Base-by-base conservation (phyloP, 2,888 invertebrate species). In the Scaptomyza flava region DNA sequence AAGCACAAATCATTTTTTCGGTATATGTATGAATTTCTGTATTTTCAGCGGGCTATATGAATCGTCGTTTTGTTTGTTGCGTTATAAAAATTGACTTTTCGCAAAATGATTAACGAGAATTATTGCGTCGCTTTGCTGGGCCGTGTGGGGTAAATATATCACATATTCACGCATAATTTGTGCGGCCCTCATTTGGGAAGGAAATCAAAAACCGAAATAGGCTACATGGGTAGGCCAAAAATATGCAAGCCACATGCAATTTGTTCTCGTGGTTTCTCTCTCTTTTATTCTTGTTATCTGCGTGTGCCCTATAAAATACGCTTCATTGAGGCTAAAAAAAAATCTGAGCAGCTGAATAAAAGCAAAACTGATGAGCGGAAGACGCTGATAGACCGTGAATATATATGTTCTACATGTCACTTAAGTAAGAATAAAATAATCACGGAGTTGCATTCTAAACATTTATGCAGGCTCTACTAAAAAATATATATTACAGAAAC, bases 101-200 rank as follows among this genome's bases (percentile, higher is more conserved):
- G 82, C 84, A 77, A 80, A 80, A 72, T 80, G 81, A 81, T 81
- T 81, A 84, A 84, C 80, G 68, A 81, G 76, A 80, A 79, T 79
- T 80, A 77, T 77, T 68, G 54, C 66, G 48, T 14, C 60, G 60
- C 45, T 59, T 56, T 38, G 46, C 20, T 34, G 4, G 6, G 41
- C 47, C 41, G 31, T 23, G 57, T 38, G 43, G 11, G 42, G 20
- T 43, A 43, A 12, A 51, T 36, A 64, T 69, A 69, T 68, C 64
- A 68, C 77, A 77, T 81, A 81, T 74, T 81, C 79, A 84, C 84
- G 84, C 79, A 82, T 73, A 84, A 83, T 80, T 84, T 84, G 81
- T 78, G 78, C 71, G 81, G 64, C 68, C 69, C 81, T 72, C 81
- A 74, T 63, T 71, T 54, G 57, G 45, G 59, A 60, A 62, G 42